Percentiles rank a stretch among this genome's conserved stretches.
phyloP scores from a whole-genome alignment of 1,140 invertebrate species.

The Campoletis sonorensis region DNA sequence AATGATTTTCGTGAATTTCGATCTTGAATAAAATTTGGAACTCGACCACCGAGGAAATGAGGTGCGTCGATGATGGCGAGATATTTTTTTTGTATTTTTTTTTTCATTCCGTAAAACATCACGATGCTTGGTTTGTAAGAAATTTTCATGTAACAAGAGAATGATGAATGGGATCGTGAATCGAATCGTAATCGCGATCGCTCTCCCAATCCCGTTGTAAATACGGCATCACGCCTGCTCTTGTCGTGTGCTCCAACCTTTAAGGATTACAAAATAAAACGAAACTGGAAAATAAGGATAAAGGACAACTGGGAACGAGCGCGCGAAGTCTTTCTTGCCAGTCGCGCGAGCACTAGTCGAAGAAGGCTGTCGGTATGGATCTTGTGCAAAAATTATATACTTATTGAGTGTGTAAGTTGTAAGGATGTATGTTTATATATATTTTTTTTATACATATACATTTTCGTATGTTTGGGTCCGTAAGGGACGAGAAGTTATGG shows the following conservation, averaged over 20 bases:
- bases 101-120: not conserved
- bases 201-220: not conserved
- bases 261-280: not conserved
- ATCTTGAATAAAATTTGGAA: not conserved
- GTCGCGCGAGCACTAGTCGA: not conserved
- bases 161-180: not conserved
- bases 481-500: slow-evolving; percentile 64
- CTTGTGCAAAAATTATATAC: not conserved
- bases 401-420: not conserved
- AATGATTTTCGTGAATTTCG: too few species aligned
- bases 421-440: too few species aligned
- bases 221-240: not conserved
- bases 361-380: not conserved
- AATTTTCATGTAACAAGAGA: not conserved
- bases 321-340: not conserved
- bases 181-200: not conserved
- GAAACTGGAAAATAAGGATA: not conserved
- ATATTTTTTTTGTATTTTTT: too few species aligned
- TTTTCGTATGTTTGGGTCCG: not conserved
- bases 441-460: not conserved
- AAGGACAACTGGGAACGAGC: not conserved
- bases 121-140: not conserved
- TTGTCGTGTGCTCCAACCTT: not conserved
- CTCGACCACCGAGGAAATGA: not conserved
- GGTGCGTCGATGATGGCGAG: not conserved